phyloP scores from a whole-genome alignment of 2,797 vertebrate genomes.

The Melanotaenia parkinsoni region DNA sequence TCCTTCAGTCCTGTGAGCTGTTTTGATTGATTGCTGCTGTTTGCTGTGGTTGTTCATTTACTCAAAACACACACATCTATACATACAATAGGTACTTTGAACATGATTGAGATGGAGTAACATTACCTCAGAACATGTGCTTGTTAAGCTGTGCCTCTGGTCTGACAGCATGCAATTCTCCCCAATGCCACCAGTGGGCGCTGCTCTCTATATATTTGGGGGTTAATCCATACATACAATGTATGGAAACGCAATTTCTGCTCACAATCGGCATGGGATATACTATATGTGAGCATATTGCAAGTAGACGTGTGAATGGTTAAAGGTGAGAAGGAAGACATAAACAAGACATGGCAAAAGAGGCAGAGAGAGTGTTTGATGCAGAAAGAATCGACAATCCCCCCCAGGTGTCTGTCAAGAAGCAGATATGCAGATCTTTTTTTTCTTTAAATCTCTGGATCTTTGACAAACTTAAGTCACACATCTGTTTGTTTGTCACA shows the following conservation, averaged over 20 bases:
- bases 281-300: conserved; percentile 38
- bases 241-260: conserved; percentile 25
- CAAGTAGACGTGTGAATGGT: conserved; percentile 41
- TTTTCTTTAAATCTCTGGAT: conserved; percentile 64
- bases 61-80: conserved; percentile 9
- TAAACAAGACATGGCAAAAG: conserved; percentile 40
- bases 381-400: conserved; percentile 74
- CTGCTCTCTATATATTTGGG: not conserved
- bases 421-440: conserved; percentile 76
- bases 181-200: conserved; percentile 54
- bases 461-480: conserved; percentile 70
- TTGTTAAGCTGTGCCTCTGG: conserved; percentile 29
- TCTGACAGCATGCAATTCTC: not conserved
- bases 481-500: conserved; percentile 70
- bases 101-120: conserved; percentile 32
- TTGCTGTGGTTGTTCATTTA: conserved; percentile 1
- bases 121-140: conserved; percentile 27
- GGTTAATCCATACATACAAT: not conserved
- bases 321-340: conserved; percentile 49
- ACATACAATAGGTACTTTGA: conserved; percentile 12
- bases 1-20: conserved; percentile 15
- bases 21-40: conserved; percentile 19
- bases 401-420: conserved; percentile 80
- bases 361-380: conserved; percentile 63
- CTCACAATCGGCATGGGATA: conserved; percentile 26